Evolutionary conservation across 2,888 invertebrate species (phyloP), one percentile per base, ranked within the genome.

Genomic region (Chaitophorus viminalis): DNA sequence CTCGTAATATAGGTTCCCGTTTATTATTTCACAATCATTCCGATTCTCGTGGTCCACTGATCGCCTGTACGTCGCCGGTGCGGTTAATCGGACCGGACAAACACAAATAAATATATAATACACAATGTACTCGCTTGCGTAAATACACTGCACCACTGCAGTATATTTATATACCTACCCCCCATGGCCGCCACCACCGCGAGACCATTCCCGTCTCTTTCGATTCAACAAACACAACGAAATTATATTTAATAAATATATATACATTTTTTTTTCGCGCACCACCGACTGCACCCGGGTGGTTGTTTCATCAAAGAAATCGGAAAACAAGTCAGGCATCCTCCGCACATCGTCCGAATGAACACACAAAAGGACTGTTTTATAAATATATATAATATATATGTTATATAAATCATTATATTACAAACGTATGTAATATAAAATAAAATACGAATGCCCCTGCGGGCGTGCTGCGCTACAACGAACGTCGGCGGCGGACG

Each of bases 211-310:
- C 74, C 31, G 86, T 79, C 86, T 74, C 18, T 87, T 87, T 72
- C 86, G 86, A 87, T 74, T 79, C 86, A 79, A 87, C 86, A 87
- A 87, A 87, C 79, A 87, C 78, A 79, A 79, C 86, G 79, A 87
- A 87, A 86, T 86, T 39, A 60, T 79, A 79, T 87, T 70, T 70
- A 54, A 84, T 75, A 81, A 60, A 46, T 52, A 31, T 68, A 68
- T 36, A 21, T 8, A 70, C 14, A 25, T 31, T 46, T 85, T 78
- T 78, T 79, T 79, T 87, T 79, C 79, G 86, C 86, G 79, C 86
- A 87, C 79, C 86, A 79, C 86, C 78, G 86, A 86, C 70, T 72
- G 52, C 78, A 65, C 78, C 85, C 85, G 78, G 78, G 79, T 87
- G 79, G 79, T 79, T 36, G 86, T 87, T 87, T 74, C 72, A 78